Base-by-base conservation (phyloP, 1,140 invertebrate genomes). In the Bombus breviceps region DNA sequence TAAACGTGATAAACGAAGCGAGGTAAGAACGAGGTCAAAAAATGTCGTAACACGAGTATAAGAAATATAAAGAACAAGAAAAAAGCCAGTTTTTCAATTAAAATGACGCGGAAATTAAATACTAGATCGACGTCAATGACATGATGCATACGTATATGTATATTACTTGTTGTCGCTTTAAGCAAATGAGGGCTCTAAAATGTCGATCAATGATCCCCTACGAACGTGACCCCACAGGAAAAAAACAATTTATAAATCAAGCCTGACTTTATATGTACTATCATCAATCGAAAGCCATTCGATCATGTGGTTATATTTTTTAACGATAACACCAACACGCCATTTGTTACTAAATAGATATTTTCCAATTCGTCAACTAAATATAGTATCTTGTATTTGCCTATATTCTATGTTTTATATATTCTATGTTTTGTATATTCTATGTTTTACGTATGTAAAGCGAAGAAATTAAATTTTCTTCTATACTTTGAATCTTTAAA, bases 201-300 rank as follows among this genome's bases (percentile, higher is more conserved):
- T 66, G 83, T 81, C 83, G 83, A 68, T 37, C 69, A 66, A 85
- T 80, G 78, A 81, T 73, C 78, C 83, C 83, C 69, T n/a, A 71
- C 39, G 68, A 80, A 81, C 71, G 71, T 85, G 69, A 81, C 83
- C 83, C 78, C 59, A 81, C 83, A 74, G 83, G 78, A 85, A 81
- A 85, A 85, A 80, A 73, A 85, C 68, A 80, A 85, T 80, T 85
- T 85, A 81, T 85, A 74, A 81, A 81, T 81, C 78, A 85, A 81
- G 83, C 69, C 3, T 74, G 53, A 57, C 41, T 85, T 85, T 66
- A 74, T 41, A 53, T 66, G 2, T 66, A 66, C 10, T 43, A 32
- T 41, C 83, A 43, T 34, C 66, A 32, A 72, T 47, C 57, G 53
- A 69, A 79, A 72, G 53, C n/a, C 13, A 62, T 47, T 72, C 41